Evolutionary conservation across 2,888 invertebrate species (phyloP), one percentile per base, ranked within the genome.

Genomic region (Didymodactylos carnosus): DNA sequence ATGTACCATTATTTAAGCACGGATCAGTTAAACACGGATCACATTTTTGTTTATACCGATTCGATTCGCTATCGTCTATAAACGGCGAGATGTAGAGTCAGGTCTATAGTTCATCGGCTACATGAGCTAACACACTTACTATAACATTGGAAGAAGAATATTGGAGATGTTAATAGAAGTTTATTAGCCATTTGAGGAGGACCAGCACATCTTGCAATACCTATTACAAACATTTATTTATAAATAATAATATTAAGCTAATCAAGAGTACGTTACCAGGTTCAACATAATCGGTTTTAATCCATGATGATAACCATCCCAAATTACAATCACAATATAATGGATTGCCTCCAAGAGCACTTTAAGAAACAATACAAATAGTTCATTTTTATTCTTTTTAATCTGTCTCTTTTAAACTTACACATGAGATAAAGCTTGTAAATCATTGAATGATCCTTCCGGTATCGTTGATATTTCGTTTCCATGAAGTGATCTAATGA

Each of bases 301-400:
- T 93, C 95, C 95, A 98, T 81, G 93, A 92, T 0, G 94, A 91
- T 76, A 98, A 87, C 98, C 98, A 98, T 81, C 91, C 89, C 78
- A 94, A 85, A 73, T 89, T 88, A 84, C 98, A 99, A 86, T 98
- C 98, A 84, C 98, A 98, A 86, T 94, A 94, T 46, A 98, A 86
- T 0, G 95, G 94, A 86, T 98, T 99, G 39, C 92, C 90, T 73
- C 97, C 97, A 39, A 98, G 86, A 1, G 97, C 97, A 74, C 97
- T 97, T 80, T 71, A 79, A 77, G 39, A 27, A 69, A 7, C 71
- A 39, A n/a, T 43, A 19, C n/a, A n/a, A n/a, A n/a, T n/a, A n/a
- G n/a, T n/a, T n/a, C n/a, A n/a, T n/a, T n/a, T n/a, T 27, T 39
- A 29, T 35, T 7, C 29, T 62, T 35, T 3, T 39, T 14, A 29